Percentiles rank a stretch among this genome's conserved stretches.
Evolutionary conservation across 2,113 vertebrate genomes (phyloP).

Genomic region (Nothocercus nigrocapillus): DNA sequence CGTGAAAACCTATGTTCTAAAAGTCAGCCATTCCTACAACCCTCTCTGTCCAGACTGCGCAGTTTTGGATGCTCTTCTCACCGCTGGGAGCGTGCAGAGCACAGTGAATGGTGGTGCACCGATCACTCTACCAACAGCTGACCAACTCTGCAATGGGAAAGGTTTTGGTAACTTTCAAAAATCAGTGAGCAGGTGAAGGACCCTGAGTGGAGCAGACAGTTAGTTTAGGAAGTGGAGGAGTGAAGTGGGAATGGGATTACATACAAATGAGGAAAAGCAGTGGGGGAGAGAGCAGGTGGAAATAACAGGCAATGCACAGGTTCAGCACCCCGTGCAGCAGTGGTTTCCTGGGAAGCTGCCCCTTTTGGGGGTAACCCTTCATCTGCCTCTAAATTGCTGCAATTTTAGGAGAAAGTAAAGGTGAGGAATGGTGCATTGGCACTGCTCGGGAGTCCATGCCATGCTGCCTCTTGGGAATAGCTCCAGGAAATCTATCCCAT

Average conservation of each 20-base stretch:
- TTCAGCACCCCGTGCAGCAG: conserved; percentile 52
- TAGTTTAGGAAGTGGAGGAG: background rate
- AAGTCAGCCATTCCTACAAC: background rate
- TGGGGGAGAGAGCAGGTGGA: conserved; percentile 38
- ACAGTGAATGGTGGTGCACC: background rate
- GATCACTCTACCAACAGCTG: background rate
- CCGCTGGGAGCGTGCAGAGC: background rate
- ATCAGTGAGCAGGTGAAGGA: conserved; percentile 11
- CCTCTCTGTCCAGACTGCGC: conserved; percentile 8
- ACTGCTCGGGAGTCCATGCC: background rate
- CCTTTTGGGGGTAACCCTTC: conserved; percentile 55
- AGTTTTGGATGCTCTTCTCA: background rate
- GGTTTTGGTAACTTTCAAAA: background rate
- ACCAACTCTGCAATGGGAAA: conserved; percentile 16
- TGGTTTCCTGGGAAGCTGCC: conserved; percentile 48
- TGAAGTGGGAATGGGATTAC: conserved; percentile 51
- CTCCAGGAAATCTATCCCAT: background rate
- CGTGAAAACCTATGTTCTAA: conserved; percentile 39
- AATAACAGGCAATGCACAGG: conserved; percentile 23
- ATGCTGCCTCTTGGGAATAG: conserved; percentile 28
- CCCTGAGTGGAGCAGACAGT: conserved; percentile 7
- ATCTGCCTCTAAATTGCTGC: conserved; percentile 37
- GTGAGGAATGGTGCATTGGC: conserved; percentile 46
- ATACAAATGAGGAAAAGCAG: conserved; percentile 36
- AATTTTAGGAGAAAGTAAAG: conserved; percentile 49